A percentile compares a stretch with the other conserved stretches of the same genome.
Evolutionary conservation across 2,797 vertebrate genomes (phyloP).

Genomic region (Crypturellus tataupa): DNA sequence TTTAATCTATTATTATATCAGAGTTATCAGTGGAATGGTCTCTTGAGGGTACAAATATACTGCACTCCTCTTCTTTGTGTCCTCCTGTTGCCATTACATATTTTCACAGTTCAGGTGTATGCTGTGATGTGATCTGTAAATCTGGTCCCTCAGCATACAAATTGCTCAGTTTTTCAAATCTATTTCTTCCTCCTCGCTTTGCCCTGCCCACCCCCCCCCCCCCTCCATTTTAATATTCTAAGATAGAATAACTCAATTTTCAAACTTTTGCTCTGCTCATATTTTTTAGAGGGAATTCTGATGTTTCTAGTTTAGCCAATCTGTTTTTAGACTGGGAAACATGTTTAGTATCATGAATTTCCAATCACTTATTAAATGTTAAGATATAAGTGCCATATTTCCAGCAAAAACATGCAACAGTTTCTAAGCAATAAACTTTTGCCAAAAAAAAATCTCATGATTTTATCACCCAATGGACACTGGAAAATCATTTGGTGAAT

Average conservation of each 20-base stretch:
- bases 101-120: neutral
- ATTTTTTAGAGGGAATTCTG: neutral
- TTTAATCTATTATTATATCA: conserved; percentile 1
- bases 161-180: neutral
- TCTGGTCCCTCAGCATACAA: rapidly evolving
- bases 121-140: neutral
- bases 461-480: neutral
- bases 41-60: neutral
- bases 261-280: neutral
- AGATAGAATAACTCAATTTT: neutral
- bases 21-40: neutral
- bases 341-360: neutral
- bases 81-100: neutral
- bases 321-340: neutral
- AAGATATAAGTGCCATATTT: neutral
- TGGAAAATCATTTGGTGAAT: neutral
- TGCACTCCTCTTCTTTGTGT: neutral
- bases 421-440: neutral
- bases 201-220: too few relatives aligned
- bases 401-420: neutral
- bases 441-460: neutral
- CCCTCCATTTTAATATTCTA: neutral
- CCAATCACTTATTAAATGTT: neutral
- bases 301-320: neutral
- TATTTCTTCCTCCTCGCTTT: rapidly evolving